A percentile compares a stretch with the other conserved stretches of the same genome.
These are phyloP conservation scores for Myotis vivesi DNA, from an alignment of 2,797 vertebrate genomes.

Conservation along the genomic window DNA sequence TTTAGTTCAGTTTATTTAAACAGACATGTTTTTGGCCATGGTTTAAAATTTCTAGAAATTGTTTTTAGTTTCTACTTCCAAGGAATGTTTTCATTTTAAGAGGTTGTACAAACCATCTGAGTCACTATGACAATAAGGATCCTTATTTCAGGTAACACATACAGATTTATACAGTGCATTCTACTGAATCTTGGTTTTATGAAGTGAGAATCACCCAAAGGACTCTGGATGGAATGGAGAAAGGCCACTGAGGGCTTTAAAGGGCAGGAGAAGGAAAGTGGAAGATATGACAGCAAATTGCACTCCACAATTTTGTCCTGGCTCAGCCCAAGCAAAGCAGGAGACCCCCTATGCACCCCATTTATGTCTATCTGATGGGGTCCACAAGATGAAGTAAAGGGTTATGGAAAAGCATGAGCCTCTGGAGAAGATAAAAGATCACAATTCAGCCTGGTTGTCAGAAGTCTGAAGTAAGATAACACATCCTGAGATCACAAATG, in stretches of 20 bases:
- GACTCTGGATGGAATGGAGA: not conserved
- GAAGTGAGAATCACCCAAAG: not conserved
- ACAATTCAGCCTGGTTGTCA: not conserved
- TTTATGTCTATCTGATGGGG: not conserved
- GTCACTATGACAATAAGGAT: not conserved
- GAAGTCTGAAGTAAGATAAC: not conserved
- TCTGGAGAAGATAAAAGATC: not conserved
- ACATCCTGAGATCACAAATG: constrained; percentile 28
- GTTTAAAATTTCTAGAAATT: constrained; percentile 27
- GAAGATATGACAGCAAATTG: not conserved
- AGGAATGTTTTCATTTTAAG: constrained; percentile 42
- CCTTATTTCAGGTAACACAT: not conserved
- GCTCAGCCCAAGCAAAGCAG: not conserved
- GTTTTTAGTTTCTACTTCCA: constrained; percentile 30
- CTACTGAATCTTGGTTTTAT: not conserved
- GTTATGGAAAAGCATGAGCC: not conserved
- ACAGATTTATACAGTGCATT: not conserved
- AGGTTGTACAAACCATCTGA: not conserved
- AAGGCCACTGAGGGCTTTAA: not conserved
- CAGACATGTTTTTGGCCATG: not conserved
- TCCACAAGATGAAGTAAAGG: not conserved
- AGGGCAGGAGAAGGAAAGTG: not conserved
- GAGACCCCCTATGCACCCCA: not conserved
- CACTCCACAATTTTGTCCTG: not conserved
- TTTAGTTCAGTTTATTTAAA: not conserved